phyloP scores from a whole-genome alignment of 2,888 invertebrate species.

The Belgica antarctica region DNA sequence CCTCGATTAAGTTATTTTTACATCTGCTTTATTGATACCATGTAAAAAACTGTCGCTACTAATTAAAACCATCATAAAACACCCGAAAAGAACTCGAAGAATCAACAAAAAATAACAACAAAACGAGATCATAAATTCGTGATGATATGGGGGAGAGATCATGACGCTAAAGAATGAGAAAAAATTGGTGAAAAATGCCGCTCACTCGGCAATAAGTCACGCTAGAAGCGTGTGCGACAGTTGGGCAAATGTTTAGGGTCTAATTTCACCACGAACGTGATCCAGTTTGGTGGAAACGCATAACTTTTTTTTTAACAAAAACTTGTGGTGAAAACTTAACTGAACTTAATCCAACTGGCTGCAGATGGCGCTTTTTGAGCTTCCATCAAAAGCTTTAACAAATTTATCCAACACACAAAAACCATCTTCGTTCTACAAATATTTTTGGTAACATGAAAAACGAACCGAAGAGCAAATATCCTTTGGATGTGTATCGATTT shows the following conservation, averaged over 20 bases:
- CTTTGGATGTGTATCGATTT: neutral
- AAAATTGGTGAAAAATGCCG: too few species aligned
- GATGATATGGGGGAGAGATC: neutral
- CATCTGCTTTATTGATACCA: neutral
- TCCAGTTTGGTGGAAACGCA: neutral
- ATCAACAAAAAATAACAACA: neutral
- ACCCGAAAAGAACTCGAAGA: neutral
- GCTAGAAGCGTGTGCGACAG: too few species aligned
- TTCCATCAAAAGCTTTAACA: neutral
- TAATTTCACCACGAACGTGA: too few species aligned
- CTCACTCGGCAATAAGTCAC: too few species aligned
- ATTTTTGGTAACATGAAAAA: too few species aligned
- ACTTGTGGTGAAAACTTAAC: neutral
- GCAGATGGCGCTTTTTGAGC: too few species aligned
- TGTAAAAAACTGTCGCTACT: neutral
- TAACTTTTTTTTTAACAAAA: neutral
- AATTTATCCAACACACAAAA: neutral
- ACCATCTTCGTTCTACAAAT: neutral
- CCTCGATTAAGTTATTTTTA: neutral
- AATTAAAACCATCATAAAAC: neutral
- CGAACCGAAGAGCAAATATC: neutral
- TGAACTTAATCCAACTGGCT: too few species aligned
- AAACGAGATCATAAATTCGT: too few species aligned
- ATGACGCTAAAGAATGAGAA: neutral
- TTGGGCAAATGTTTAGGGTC: too few species aligned